Conservation (phyloP, 2,113 vertebrate genomes). For the Sinocyclocheilus grahami region DNA sequence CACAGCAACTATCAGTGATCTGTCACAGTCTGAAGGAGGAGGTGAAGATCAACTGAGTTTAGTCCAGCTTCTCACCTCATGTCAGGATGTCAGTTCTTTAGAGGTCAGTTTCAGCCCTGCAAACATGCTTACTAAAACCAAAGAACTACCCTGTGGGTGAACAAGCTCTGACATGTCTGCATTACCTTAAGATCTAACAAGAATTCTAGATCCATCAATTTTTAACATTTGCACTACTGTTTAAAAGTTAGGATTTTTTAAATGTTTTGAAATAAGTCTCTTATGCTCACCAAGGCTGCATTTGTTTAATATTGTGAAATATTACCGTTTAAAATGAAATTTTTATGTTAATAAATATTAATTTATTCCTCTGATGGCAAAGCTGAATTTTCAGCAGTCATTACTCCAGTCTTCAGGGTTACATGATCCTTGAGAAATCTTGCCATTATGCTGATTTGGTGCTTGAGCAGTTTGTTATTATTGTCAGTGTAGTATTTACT, state of each 20-base stretch:
- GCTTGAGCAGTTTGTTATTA: too few relatives aligned
- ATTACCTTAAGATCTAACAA: not conserved
- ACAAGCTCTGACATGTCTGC: not conserved
- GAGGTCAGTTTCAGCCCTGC: conserved; percentile 3
- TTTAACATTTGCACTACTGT: not conserved
- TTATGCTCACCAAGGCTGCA: too few relatives aligned
- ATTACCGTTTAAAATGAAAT: too few relatives aligned
- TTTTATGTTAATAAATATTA: too few relatives aligned
- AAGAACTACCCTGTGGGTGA: not conserved
- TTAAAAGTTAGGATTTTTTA: too few relatives aligned
- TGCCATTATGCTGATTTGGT: too few relatives aligned
- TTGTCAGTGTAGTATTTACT: too few relatives aligned
- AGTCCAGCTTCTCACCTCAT: conserved; percentile 56
- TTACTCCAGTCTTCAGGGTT: too few relatives aligned
- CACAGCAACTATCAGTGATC: not conserved
- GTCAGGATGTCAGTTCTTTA: conserved; percentile 45
- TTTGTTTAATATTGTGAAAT: too few relatives aligned
- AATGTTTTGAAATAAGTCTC: too few relatives aligned
- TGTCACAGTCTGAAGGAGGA: conserved; percentile 24
- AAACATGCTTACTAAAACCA: not conserved
- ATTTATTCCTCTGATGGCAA: not conserved
- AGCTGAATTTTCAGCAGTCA: too few relatives aligned
- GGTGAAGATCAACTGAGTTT: conserved; percentile 37
- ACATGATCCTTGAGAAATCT: too few relatives aligned
- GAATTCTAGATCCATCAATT: not conserved